Conservation (phyloP, 2,113 vertebrate genomes). For the Narcine bancroftii region DNA sequence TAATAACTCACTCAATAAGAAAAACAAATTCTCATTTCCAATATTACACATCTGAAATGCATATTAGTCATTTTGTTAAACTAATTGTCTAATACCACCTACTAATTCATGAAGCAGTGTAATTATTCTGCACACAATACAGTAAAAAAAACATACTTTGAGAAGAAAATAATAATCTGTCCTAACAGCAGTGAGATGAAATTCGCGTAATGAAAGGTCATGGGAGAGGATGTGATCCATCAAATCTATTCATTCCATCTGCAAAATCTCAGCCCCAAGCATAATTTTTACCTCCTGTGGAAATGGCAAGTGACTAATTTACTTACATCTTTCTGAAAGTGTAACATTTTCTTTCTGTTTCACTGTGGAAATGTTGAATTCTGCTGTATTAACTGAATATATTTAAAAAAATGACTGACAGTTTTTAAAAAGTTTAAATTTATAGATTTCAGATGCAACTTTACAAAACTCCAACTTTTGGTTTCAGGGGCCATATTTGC, state of each 20-base stretch:
- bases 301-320: background rate
- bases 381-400: background rate
- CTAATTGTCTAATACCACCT: background rate
- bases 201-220: background rate
- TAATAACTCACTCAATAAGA: background rate
- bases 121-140: background rate
- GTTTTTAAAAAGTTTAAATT: background rate
- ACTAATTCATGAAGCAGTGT: background rate
- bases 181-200: conserved; percentile 15
- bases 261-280: background rate
- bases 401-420: background rate
- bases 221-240: conserved; percentile 9
- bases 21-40: background rate
- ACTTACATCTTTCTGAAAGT: background rate
- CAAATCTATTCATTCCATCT: background rate
- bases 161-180: background rate
- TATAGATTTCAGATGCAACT: background rate
- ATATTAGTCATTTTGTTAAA: background rate
- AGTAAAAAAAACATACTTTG: conserved; percentile 2
- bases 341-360: background rate
- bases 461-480: background rate
- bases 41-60: background rate
- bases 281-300: background rate
- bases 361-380: background rate
- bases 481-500: background rate